phyloP scores from a whole-genome alignment of 2,888 invertebrate species.

The Bimastos eiseni region DNA sequence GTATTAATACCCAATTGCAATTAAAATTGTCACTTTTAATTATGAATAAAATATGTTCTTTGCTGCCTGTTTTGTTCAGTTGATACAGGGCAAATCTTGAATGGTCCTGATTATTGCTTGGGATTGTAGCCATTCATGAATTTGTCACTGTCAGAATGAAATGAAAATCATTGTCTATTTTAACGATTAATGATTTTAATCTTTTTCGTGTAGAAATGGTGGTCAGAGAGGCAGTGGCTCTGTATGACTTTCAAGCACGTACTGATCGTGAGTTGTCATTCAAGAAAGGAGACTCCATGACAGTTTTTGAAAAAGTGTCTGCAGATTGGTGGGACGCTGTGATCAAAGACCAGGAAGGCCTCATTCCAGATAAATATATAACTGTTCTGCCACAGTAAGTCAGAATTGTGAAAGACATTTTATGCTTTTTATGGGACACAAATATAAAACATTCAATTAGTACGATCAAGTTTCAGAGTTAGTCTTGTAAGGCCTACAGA shows the following conservation, averaged over 20 bases:
- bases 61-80: background rate
- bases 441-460: background rate
- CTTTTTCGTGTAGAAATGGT: constrained; percentile 67
- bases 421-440: background rate
- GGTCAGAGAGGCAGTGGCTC: constrained; percentile 74
- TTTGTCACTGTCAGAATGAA: background rate
- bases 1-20: background rate
- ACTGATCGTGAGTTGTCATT: constrained; percentile 77
- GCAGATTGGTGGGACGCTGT: constrained; percentile 82
- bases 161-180: background rate
- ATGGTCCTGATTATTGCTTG: background rate
- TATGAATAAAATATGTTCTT: background rate
- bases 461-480: background rate
- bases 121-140: background rate
- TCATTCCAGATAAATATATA: constrained; percentile 79
- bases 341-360: constrained; percentile 66
- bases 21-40: background rate
- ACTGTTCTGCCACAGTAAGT: background rate
- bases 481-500: background rate
- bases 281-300: constrained; percentile 77
- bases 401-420: background rate
- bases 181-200: background rate
- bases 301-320: constrained; percentile 76
- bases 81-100: background rate
- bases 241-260: constrained; percentile 79